Evolutionary conservation across 2,888 invertebrate genomes (phyloP).

Genomic region (Exocentrus adspersus): DNA sequence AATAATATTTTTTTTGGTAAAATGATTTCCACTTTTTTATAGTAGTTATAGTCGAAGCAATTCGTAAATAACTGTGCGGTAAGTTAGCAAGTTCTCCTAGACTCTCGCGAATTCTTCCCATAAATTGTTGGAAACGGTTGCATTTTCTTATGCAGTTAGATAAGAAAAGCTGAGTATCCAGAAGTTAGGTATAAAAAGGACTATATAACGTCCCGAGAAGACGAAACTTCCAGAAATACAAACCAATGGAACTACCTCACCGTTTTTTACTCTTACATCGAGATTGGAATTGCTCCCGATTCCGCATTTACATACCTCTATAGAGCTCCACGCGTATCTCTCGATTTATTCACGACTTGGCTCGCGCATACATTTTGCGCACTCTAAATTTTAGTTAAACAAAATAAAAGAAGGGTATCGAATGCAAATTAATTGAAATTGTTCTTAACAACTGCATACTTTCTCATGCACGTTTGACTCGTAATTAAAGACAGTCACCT

Average conservation of each 20-base stretch:
- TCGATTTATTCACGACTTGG: constrained; percentile 54
- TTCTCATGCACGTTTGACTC: constrained; percentile 54
- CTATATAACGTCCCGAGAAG: constrained; percentile 18
- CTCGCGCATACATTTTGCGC: constrained; percentile 56
- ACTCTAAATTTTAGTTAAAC: constrained; percentile 57
- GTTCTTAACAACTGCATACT: constrained; percentile 56
- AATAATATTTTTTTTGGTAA: no score
- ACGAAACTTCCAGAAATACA: constrained; percentile 29
- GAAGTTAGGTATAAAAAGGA: constrained; percentile 30
- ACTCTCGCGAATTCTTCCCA: constrained; percentile 55
- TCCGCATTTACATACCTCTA: constrained; percentile 61
- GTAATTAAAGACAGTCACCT: constrained; percentile 50
- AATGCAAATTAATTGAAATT: constrained; percentile 63
- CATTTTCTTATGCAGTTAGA: constrained; percentile 57
- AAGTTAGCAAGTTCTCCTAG: constrained; percentile 51
- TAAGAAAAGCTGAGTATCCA: constrained; percentile 40
- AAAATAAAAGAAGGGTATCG: constrained; percentile 55
- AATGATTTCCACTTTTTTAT: constrained; percentile 50
- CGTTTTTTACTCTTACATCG: constrained; percentile 51
- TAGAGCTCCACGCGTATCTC: constrained; percentile 55
- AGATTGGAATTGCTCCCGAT: constrained; percentile 60
- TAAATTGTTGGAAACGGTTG: constrained; percentile 57
- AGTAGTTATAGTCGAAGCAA: constrained; percentile 52
- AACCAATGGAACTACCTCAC: constrained; percentile 33
- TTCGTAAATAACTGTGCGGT: constrained; percentile 54